Evolutionary conservation across 2,113 vertebrate genomes (phyloP).

Genomic region (Sula dactylatra): DNA sequence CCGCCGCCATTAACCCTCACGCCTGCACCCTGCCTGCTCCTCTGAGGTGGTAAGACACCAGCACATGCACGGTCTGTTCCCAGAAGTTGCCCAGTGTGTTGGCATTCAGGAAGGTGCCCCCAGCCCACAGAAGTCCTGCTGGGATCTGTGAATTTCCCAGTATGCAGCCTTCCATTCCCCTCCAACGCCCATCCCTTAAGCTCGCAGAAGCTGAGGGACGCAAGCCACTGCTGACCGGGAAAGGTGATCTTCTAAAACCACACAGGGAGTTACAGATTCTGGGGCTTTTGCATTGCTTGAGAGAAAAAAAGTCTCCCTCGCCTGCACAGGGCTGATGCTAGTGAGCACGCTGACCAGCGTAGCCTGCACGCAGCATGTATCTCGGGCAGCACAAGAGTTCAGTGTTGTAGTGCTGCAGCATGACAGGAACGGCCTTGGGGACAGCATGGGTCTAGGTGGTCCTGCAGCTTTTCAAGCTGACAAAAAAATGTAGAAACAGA

Average conservation of each 20-base stretch:
- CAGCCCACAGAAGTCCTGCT: not conserved
- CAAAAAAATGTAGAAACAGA: not conserved
- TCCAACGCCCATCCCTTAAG: not conserved
- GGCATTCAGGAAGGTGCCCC: not conserved
- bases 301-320: not conserved
- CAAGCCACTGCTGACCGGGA: not conserved
- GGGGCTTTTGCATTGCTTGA: not conserved
- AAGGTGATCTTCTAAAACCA: not conserved
- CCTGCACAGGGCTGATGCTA: not conserved
- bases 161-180: not conserved
- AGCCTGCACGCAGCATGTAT: accelerated
- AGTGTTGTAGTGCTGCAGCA: not conserved
- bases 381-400: accelerated
- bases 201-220: not conserved
- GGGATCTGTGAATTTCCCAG: not conserved
- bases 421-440: not conserved
- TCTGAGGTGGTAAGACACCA: not conserved
- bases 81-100: not conserved
- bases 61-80: accelerated
- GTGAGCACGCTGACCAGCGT: accelerated
- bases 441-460: not conserved
- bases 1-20: accelerated
- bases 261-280: not conserved
- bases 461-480: not conserved
- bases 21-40: not conserved